Base-by-base conservation (phyloP, 1,140 invertebrate species). In the Cyclina sinensis region DNA sequence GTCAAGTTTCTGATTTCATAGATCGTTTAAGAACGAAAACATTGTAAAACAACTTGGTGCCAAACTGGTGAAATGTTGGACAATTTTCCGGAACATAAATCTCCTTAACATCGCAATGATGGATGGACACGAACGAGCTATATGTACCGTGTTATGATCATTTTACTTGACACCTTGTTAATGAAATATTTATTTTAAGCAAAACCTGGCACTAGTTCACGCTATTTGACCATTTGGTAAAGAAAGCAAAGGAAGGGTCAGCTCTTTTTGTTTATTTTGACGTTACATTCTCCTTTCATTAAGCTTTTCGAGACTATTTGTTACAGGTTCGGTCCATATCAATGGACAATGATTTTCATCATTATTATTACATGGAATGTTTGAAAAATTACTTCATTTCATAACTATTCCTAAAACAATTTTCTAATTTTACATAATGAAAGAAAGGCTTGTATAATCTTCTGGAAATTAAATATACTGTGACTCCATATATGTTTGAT, bases 51-150 rank as follows among this genome's bases (percentile, higher is more conserved):
- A 78, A 78, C 48, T 78, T 46, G 35, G 46, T 78, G 74, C 46
- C 74, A 78, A 78, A 32, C 46, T 9, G 48, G 32, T 78, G 74
- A 78, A 54, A 54, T 78, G n/a, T 78, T 57, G 74, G 46, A 78
- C 73, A 86, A 86, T 86, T 87, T 87, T 65, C 85, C 85, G 85
- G 74, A 39, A 79, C 85, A 87, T 87, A 87, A 87, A 87, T 78
- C 24, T 74, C 11, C 51, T 30, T 51, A 54, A 37, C 37, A 24
- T 21, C 4, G 43, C 16, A 35, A 37, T 73, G 82, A 84, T 84
- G 65, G 65, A 84, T 65, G 57, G 51, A 54, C 24, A 37, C 30
- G 82, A 1, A 35, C 62, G 46, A n/a, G 18, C 14, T 81, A 43
- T 54, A 46, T 59, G 78, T 43, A 48, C 81, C 73, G 35, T 39